Evolutionary conservation across 1,140 invertebrate genomes (phyloP), one percentile per base, ranked within the genome.

Genomic region (Ectropis grisescens): DNA sequence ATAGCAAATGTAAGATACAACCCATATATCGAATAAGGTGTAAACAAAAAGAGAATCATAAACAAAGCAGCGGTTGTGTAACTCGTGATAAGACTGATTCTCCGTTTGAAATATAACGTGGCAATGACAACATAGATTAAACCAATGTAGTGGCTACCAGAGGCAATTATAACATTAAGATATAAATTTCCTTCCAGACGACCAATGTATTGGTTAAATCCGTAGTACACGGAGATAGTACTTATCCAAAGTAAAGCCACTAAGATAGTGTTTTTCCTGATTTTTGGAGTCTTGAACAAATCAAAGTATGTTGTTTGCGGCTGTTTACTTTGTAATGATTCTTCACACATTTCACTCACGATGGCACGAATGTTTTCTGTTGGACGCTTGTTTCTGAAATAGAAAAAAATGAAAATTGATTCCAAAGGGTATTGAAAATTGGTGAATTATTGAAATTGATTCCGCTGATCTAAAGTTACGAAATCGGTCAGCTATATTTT

Each of bases 141-240:
- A 2, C 88, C 90, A 0, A 89, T 89, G 13, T 88, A 62, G 29
- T 89, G 86, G 22, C 46, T 41, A 0, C 28, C 9, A 23, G 87
- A 87, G 2, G 89, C 90, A 4, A 90, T 51, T 1, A 89, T 82
- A 11, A 91, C 88, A 55, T 92, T 93, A 0, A 90, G 14, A 47
- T 91, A 92, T 24, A 92, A 86, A 57, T 93, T 82, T 1, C 89
- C 90, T 22, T 86, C 85, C 4, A 91, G 68, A 31, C 87, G 83
- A 0, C 89, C 87, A 19, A 91, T 87, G 49, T 89, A 91, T 48
- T 93, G 91, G 4, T 90, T 88, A 8, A 91, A 83, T 0, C 91
- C 91, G 47, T 89, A 92, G 47, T 90, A 88, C 24, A 88, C 88
- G 47, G 90, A 84, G 4, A 89, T 87, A 36, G 87, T 88, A 6